Conservation (phyloP, 2,113 vertebrate genomes). For the Parus major region DNA sequence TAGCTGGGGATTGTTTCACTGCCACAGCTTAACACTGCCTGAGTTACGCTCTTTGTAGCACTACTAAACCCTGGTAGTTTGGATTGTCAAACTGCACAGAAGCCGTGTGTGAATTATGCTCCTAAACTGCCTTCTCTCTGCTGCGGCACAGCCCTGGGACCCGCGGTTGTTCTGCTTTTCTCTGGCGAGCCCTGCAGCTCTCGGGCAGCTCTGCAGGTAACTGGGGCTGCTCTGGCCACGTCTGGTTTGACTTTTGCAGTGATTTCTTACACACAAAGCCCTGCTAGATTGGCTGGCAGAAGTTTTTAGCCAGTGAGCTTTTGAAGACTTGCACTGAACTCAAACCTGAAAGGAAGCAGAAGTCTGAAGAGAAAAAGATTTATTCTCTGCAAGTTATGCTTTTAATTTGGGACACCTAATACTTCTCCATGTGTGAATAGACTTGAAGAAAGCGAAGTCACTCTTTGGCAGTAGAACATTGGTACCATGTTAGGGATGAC, state of each 20-base stretch:
- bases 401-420: not conserved
- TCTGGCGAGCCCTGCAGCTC: constrained; percentile 18
- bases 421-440: not conserved
- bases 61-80: constrained; percentile 74
- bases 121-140: constrained; percentile 60
- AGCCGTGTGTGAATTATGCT: constrained; percentile 36
- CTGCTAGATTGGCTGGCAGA: not conserved
- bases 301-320: constrained; percentile 49
- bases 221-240: not conserved
- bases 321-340: constrained; percentile 51
- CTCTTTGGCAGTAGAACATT: not conserved
- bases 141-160: constrained; percentile 54
- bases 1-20: constrained; percentile 69
- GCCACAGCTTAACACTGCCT: constrained; percentile 74
- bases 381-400: not conserved
- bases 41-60: constrained; percentile 37
- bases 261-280: not conserved
- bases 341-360: constrained; percentile 53
- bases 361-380: not conserved
- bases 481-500: not conserved
- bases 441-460: not conserved
- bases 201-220: constrained; percentile 46
- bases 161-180: constrained; percentile 65
- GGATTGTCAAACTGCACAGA: constrained; percentile 49
- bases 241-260: not conserved